Conservation (phyloP, 2,888 invertebrate species). For the Noctua janthina region DNA sequence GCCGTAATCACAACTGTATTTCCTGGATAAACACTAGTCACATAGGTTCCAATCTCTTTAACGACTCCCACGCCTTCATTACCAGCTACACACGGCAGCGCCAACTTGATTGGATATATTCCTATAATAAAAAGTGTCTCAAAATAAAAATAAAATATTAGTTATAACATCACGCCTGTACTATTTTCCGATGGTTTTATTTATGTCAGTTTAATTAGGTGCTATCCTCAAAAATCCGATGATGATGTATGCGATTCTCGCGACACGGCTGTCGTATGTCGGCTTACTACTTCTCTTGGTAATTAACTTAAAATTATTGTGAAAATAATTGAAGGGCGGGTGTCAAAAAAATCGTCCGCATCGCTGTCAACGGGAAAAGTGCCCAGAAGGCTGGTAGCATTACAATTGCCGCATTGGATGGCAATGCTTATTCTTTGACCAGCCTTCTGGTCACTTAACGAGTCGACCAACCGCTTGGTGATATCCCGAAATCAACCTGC, state of each 20-base stretch:
- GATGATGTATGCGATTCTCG: neutral
- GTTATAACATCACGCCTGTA: neutral
- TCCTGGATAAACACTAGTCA: slow-evolving; percentile 89
- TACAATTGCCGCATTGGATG: neutral
- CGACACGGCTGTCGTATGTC: neutral
- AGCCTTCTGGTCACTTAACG: neutral
- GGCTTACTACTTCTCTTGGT: neutral
- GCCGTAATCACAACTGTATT: slow-evolving; percentile 95
- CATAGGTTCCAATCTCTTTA: slow-evolving; percentile 92
- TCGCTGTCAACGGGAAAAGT: neutral
- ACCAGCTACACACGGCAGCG: slow-evolving; percentile 97
- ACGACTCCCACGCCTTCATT: slow-evolving; percentile 98
- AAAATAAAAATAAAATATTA: too few relatives aligned
- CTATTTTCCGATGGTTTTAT: neutral
- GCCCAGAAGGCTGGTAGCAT: neutral
- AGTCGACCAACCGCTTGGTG: neutral
- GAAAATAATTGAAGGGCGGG: neutral
- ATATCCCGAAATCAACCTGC: neutral
- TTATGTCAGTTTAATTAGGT: neutral
- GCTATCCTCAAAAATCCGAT: neutral
- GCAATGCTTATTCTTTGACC: neutral
- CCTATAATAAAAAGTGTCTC: slow-evolving; percentile 70
- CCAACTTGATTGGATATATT: slow-evolving; percentile 90
- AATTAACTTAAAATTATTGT: neutral
- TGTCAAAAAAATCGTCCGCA: neutral